These are phyloP conservation scores for Gryllus longicercus DNA, from an alignment of 2,888 invertebrate species.

Conservation along the genomic window DNA sequence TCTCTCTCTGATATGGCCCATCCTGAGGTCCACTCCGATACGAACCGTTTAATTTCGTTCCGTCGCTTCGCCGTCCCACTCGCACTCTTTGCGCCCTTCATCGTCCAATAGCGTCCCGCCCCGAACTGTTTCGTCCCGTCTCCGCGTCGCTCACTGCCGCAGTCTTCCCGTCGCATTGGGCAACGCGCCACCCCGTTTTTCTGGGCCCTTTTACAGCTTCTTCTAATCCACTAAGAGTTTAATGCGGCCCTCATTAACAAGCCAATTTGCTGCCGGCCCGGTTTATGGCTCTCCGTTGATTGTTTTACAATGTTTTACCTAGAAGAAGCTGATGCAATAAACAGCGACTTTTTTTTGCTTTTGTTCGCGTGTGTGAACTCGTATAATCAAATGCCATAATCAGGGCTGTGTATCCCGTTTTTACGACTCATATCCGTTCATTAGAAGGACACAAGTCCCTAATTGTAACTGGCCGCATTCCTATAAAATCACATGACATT, in stretches of 20 bases:
- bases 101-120: neutral
- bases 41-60: no score
- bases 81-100: no score
- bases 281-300: constrained; percentile 30
- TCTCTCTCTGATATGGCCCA: no score
- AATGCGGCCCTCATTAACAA: constrained; percentile 29
- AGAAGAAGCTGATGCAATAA: constrained; percentile 30
- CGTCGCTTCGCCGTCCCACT: no score
- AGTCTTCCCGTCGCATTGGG: neutral
- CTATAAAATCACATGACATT: constrained; percentile 17
- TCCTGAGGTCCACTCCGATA: no score
- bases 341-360: constrained; percentile 25
- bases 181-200: constrained; percentile 5
- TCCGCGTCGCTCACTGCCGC: neutral
- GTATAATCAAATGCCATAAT: constrained; percentile 27
- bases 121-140: neutral
- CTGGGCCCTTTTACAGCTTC: constrained; percentile 3
- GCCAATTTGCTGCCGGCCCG: constrained; percentile 30
- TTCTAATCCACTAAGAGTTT: constrained; percentile 23
- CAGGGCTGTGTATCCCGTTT: neutral
- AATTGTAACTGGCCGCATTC: constrained; percentile 24
- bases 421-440: constrained; percentile 31
- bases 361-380: constrained; percentile 26
- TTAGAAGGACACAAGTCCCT: constrained; percentile 26
- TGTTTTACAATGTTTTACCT: constrained; percentile 34